Conservation (phyloP, 2,888 invertebrate species). For the Yponomeuta malinellus region DNA sequence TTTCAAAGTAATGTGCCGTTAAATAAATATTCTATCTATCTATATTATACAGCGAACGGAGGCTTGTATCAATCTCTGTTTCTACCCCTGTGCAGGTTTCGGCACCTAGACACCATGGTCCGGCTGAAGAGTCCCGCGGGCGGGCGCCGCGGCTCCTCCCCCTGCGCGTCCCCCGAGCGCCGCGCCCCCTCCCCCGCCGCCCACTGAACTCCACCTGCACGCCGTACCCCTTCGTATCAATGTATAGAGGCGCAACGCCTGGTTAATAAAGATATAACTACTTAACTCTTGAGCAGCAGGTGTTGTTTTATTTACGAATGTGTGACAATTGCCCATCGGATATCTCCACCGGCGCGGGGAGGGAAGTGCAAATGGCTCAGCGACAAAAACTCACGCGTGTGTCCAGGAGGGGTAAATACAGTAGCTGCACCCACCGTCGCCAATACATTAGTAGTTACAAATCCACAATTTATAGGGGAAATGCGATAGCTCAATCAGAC, state of each 20-base stretch:
- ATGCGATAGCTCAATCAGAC: too few relatives aligned
- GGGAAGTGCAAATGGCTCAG: too few relatives aligned
- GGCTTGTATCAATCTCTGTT: too few relatives aligned
- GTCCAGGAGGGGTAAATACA: too few relatives aligned
- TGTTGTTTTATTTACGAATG: background rate
- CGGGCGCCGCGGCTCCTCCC: constrained; percentile 80
- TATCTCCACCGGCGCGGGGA: too few relatives aligned
- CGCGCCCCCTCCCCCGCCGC: constrained; percentile 53
- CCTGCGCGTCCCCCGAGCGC: constrained; percentile 82
- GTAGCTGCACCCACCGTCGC: too few relatives aligned
- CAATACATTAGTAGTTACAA: too few relatives aligned
- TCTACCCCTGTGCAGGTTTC: constrained; percentile 75
- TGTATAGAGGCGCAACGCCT: background rate
- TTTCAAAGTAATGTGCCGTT: too few relatives aligned
- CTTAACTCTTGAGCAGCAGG: background rate
- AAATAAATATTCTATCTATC: too few relatives aligned
- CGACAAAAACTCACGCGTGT: too few relatives aligned
- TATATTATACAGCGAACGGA: too few relatives aligned
- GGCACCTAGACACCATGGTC: constrained; percentile 91
- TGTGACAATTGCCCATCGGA: background rate
- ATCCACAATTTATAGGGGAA: too few relatives aligned
- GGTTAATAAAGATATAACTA: constrained; percentile 11
- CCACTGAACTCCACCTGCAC: constrained; percentile 32
- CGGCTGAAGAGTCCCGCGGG: constrained; percentile 82
- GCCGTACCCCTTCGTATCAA: constrained; percentile 17